Conservation (phyloP, 2,888 invertebrate species). For the Blastobasis adustella region DNA sequence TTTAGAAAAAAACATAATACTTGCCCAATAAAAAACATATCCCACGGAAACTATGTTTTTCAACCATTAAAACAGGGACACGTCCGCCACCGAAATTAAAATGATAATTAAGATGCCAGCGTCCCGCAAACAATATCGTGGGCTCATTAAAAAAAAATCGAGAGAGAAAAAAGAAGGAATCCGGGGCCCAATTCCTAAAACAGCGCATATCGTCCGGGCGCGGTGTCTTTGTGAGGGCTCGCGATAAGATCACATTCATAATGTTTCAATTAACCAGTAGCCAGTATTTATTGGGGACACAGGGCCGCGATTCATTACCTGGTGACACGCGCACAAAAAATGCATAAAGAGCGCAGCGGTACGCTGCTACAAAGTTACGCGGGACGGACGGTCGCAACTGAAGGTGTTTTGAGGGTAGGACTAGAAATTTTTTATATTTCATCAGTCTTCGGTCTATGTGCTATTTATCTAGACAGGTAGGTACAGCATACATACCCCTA, state of each 20-base stretch:
- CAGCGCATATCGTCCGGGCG: constrained; percentile 20
- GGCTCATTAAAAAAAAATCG: not conserved
- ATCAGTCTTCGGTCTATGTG: too few relatives aligned
- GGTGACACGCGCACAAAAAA: constrained; percentile 25
- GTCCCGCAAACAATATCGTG: too few relatives aligned
- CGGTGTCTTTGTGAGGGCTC: constrained; percentile 45
- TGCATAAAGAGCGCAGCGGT: constrained; percentile 41
- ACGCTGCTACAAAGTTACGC: constrained; percentile 30
- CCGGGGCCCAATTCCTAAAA: constrained; percentile 39
- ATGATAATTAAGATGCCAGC: too few relatives aligned
- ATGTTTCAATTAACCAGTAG: constrained; percentile 75
- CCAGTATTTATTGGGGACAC: constrained; percentile 66
- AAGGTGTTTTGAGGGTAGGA: too few relatives aligned
- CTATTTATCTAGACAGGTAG: too few relatives aligned
- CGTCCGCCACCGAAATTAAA: too few relatives aligned
- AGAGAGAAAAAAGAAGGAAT: constrained; percentile 10
- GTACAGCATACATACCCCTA: too few relatives aligned
- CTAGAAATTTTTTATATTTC: too few relatives aligned
- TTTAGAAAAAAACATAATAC: too few relatives aligned
- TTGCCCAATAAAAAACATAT: too few relatives aligned
- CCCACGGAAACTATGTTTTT: too few relatives aligned
- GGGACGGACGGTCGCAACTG: not conserved
- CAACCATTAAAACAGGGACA: too few relatives aligned
- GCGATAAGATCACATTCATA: constrained; percentile 65
- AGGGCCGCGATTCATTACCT: constrained; percentile 55